These are phyloP conservation scores for Polydesmus complanatus DNA, from an alignment of 2,888 invertebrate species.

Conservation along the genomic window DNA sequence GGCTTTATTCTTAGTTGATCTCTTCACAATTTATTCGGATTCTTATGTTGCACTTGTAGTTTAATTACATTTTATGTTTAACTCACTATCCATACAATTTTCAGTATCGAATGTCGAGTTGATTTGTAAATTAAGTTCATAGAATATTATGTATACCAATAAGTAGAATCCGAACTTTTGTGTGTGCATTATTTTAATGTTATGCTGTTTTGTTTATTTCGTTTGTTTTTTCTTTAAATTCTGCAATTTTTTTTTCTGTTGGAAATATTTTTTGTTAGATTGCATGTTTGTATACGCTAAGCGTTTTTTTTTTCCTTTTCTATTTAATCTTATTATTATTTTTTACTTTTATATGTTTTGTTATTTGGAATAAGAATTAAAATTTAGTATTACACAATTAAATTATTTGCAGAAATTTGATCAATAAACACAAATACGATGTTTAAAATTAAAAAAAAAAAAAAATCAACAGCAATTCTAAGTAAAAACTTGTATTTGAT, in stretches of 20 bases:
- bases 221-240: background rate
- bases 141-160: background rate
- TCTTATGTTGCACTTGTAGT: background rate
- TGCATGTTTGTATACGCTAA: background rate
- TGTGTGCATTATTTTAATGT: background rate
- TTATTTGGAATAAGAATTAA: background rate
- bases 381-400: too few species aligned
- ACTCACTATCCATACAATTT: too few species aligned
- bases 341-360: background rate
- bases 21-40: background rate
- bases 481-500: too few species aligned
- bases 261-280: background rate
- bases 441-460: too few species aligned
- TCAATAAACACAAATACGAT: too few species aligned
- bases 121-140: background rate
- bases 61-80: background rate
- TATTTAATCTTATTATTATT: background rate
- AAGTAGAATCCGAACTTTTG: background rate
- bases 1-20: background rate
- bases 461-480: too few species aligned
- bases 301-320: background rate
- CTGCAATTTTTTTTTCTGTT: background rate
- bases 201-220: background rate
- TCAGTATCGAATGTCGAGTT: too few species aligned
- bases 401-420: too few species aligned